Base-by-base conservation (phyloP, 2,797 vertebrate genomes). In the Manis javanica region DNA sequence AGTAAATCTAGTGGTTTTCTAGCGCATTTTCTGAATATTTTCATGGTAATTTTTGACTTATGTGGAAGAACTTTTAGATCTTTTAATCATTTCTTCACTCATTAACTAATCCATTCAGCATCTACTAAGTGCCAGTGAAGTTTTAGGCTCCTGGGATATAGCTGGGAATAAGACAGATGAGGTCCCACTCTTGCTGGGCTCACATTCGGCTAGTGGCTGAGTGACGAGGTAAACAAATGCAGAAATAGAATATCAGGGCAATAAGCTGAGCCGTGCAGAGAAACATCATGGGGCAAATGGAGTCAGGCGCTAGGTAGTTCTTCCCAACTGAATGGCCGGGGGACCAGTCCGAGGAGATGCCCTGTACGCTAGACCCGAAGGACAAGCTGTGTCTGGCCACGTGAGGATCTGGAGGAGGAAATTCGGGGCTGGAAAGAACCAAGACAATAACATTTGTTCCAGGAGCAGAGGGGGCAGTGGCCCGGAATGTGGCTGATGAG, bases 401-500 rank as follows among this genome's bases (percentile, higher is more conserved):
- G 1, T 2, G 39, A 7, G 74, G 61, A 26, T 16, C 29, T 12
- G 18, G 46, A 46, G 21, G 59, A 31, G 13, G 9, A 23, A 0
- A 9, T 37, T 82, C 53, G 21, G 69, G 75, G 69, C 26, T n/a
- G 57, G 82, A 16, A 59, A n/a, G 71, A 84, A 19, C 61, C 7
- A 6, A 53, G 15, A 29, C 37, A 39, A 39, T 39, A 39, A 39
- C 37, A 39, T 39, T 39, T 64, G 23, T 31, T 87, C 26, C 15
- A 68, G 24, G 15, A 46, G 12, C 0, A 2, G 66, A 39, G 68
- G 53, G 7, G 19, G 1, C 6, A 8, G 57, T n/a, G 66, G 31
- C 0, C 6, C 37, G 74, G n/a, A 14, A 1, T 19, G 0, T 0
- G 46, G 55, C 2, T 15, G 23, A 2, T 2, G 10, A 61, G 21